Evolutionary conservation across 2,888 invertebrate species (phyloP), one percentile per base, ranked within the genome.

Genomic region (Pterostichus madidus): DNA sequence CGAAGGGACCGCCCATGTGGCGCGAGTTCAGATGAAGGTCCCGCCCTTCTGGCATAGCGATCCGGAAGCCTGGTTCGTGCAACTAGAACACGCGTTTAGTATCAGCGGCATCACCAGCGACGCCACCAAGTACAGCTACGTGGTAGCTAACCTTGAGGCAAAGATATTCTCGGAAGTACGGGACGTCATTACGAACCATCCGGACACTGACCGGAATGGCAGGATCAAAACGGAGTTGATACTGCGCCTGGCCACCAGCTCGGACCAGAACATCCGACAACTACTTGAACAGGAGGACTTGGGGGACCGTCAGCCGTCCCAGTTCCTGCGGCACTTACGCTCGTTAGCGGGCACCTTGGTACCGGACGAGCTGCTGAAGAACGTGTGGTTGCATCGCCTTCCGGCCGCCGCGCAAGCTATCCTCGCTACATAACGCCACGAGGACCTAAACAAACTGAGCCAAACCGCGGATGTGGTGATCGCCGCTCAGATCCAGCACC

Each of bases 141-240:
- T 86, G 0, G 56, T 85, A 0, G 83, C 81, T 0, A 64, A 79
- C 0, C 80, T 87, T 6, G 87, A 87, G 15, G 35, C 84, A 1
- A 24, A 68, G n/a, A 84, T 24, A 24, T 24, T 24, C 3, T 1
- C 3, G 2, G 86, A 87, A 75, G 86, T 87, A 0, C 82, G 84
- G 2, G 87, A 87, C 71, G 2, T 24, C 24, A 80, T 87, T 0
- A 11, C 83, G 0, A 84, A 84, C 13, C 85, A 85, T 2, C 87
- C 86, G 2, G 32, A 15, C 0, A 35, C 32, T 6, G 81, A 79
- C 11, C 84, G 84, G 15, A 86, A 86, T 56, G 64, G 64, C 1
- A 83, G 13, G 6, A 17, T 88, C 0, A 88, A 87, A 82, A 32
- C 44, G 0, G 85, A 86, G 49, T 83, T 88, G 5, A 86, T 87